phyloP scores from a whole-genome alignment of 2,888 invertebrate genomes.

The Trypoxylon attenuatum region DNA sequence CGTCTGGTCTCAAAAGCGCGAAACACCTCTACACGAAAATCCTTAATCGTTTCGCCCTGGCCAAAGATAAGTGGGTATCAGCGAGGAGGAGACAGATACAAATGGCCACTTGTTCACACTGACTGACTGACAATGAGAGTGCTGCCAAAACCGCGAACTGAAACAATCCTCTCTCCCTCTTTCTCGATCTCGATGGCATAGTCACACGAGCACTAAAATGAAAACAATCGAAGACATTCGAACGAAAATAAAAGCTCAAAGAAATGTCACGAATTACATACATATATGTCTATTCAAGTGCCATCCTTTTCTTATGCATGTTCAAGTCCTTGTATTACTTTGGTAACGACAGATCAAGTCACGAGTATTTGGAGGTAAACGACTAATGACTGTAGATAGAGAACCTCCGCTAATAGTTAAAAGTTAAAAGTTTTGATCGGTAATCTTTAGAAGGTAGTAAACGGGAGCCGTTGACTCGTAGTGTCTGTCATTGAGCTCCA shows the following conservation, averaged over 20 bases:
- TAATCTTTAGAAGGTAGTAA: conserved; percentile 13
- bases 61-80: conserved; percentile 13
- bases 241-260: conserved; percentile 38
- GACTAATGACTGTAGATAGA: conserved; percentile 16
- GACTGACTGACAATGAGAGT: conserved; percentile 25
- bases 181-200: conserved; percentile 5
- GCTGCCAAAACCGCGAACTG: conserved; percentile 18
- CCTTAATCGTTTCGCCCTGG: conserved; percentile 2
- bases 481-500: conserved; percentile 1
- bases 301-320: conserved; percentile 47
- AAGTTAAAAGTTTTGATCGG: conserved; percentile 13
- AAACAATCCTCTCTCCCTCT: conserved; percentile 20
- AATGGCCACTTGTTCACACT: conserved; percentile 29
- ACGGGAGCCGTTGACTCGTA: conserved; percentile 11
- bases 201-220: not conserved
- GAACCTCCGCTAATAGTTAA: conserved; percentile 15
- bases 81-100: conserved; percentile 4
- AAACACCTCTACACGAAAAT: too few species aligned
- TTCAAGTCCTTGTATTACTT: conserved; percentile 53
- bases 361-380: conserved; percentile 8
- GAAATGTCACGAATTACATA: conserved; percentile 53
- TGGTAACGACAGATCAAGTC: conserved; percentile 18
- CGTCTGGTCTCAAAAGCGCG: too few species aligned
- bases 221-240: conserved; percentile 15
- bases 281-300: conserved; percentile 50